Percentiles rank a stretch among this genome's conserved stretches.
Evolutionary conservation across 2,797 vertebrate species (phyloP).

Genomic region (Sebastes dallii): DNA sequence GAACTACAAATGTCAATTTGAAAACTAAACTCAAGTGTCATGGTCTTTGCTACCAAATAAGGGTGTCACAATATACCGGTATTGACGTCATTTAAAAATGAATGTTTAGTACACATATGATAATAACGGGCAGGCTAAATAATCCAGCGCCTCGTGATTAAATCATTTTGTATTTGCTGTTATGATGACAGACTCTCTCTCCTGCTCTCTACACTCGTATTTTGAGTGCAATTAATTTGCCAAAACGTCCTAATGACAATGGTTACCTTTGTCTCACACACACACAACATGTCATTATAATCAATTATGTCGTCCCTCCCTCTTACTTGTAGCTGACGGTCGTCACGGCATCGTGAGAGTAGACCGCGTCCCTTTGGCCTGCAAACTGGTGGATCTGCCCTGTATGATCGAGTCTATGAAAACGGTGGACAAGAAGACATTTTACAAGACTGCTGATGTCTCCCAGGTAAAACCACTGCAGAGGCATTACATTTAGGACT

Average conservation of each 20-base stretch:
- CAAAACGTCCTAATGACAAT: background rate
- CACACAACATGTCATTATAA: background rate
- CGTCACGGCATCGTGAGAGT: constrained; percentile 92
- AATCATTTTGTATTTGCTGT: no score
- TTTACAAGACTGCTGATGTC: constrained; percentile 96
- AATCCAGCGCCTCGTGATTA: no score
- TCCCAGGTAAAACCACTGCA: constrained; percentile 87
- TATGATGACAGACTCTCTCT: no score
- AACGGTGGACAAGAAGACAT: constrained; percentile 94
- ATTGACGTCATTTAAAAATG: no score
- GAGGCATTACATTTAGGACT: background rate
- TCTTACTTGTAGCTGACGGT: constrained; percentile 84
- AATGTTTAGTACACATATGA: no score
- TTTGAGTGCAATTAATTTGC: no score
- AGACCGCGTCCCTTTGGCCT: constrained; percentile 90
- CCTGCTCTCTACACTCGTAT: no score
- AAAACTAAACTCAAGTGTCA: background rate
- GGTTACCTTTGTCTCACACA: background rate
- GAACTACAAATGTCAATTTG: background rate
- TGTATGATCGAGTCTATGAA: constrained; percentile 93
- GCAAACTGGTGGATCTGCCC: constrained; percentile 94
- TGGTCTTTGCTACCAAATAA: background rate
- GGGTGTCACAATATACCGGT: no score
- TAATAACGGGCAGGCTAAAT: no score
- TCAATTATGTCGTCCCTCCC: background rate